Evolutionary conservation across 2,888 invertebrate genomes (phyloP).

Genomic region (Poecilobothrus nobilitatus): DNA sequence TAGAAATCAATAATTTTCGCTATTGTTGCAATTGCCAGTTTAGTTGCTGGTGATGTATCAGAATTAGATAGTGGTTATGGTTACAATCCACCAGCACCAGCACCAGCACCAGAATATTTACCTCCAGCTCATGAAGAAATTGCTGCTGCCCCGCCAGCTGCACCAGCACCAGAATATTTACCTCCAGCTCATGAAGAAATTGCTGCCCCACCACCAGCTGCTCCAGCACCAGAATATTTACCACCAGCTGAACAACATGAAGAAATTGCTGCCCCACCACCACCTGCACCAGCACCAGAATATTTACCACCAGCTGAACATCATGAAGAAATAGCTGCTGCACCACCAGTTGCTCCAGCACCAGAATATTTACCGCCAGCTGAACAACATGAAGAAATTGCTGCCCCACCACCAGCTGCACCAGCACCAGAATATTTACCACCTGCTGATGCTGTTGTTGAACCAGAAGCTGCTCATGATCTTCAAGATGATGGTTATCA

Average conservation of each 20-base stretch:
- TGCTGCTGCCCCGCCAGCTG: too few relatives aligned
- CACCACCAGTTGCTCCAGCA: background rate
- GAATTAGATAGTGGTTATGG: background rate
- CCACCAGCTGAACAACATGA: background rate
- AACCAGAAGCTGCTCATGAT: background rate
- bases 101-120: too few relatives aligned
- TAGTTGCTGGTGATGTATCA: background rate
- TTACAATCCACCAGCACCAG: constrained; percentile 5
- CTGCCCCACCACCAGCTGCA: background rate
- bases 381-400: too few relatives aligned
- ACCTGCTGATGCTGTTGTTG: background rate
- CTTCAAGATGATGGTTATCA: too few relatives aligned
- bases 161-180: too few relatives aligned
- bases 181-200: too few relatives aligned
- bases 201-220: background rate
- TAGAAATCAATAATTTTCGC: background rate
- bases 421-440: background rate
- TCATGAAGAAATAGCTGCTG: background rate
- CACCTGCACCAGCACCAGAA: background rate
- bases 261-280: background rate
- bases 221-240: background rate
- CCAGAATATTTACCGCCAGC: background rate
- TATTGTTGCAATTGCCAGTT: background rate
- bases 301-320: background rate
- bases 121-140: too few relatives aligned